Conservation (phyloP, 2,888 invertebrate genomes). For the Rhagium mordax region DNA sequence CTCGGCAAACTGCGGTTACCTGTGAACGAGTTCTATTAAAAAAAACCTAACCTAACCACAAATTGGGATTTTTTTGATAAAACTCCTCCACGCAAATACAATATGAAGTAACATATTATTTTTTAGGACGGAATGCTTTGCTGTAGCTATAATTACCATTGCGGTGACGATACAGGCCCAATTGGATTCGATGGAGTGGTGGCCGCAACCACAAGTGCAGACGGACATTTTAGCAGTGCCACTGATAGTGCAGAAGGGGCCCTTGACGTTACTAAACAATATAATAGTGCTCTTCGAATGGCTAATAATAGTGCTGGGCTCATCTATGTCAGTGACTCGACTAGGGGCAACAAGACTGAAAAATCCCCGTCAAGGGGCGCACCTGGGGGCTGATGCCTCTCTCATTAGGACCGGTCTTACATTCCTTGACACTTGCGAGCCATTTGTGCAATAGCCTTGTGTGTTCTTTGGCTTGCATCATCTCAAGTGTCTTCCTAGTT, state of each 20-base stretch:
- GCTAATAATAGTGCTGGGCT: slow-evolving; percentile 61
- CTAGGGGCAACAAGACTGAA: slow-evolving; percentile 47
- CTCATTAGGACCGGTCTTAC: slow-evolving; percentile 61
- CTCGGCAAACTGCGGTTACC: slow-evolving; percentile 5
- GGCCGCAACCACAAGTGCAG: slow-evolving; percentile 57
- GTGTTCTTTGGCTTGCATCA: slow-evolving; percentile 54
- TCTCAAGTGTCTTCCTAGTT: slow-evolving; percentile 68
- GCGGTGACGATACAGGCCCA: slow-evolving; percentile 67
- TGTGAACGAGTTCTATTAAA: background rate
- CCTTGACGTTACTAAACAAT: slow-evolving; percentile 65
- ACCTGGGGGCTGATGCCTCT: slow-evolving; percentile 61
- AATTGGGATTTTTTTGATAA: background rate
- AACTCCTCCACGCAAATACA: background rate
- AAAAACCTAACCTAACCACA: background rate
- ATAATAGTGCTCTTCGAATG: slow-evolving; percentile 65
- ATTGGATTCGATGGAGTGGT: slow-evolving; percentile 68
- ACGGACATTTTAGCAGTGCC: slow-evolving; percentile 46
- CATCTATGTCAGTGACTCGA: slow-evolving; percentile 58
- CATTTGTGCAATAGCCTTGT: slow-evolving; percentile 60
- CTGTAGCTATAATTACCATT: slow-evolving; percentile 71
- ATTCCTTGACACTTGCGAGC: slow-evolving; percentile 65
- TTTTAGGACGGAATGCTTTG: slow-evolving; percentile 70
- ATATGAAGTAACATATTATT: slow-evolving; percentile 31
- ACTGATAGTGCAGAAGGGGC: slow-evolving; percentile 40
- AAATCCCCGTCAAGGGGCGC: slow-evolving; percentile 43